Conservation (phyloP, 2,113 vertebrate species). For the Orycteropus afer region DNA sequence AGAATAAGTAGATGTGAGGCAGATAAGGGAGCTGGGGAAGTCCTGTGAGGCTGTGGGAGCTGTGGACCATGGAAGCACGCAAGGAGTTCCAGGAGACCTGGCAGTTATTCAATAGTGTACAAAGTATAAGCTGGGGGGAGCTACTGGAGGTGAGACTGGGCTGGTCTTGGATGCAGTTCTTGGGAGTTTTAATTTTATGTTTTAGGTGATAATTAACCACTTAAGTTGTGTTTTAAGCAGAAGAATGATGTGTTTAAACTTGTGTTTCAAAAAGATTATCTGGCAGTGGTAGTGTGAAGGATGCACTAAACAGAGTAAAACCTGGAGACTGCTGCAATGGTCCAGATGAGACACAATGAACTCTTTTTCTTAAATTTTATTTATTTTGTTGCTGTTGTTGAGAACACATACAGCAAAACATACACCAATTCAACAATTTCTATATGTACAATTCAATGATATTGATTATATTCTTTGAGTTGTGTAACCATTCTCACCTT, state of each 20-base stretch:
- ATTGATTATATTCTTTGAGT: no score
- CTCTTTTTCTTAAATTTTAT: not conserved
- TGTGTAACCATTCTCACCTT: no score
- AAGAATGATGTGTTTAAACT: not conserved
- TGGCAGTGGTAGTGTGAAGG: not conserved
- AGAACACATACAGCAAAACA: no score
- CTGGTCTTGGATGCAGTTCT: not conserved
- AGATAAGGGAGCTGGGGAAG: not conserved
- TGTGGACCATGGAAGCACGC: not conserved
- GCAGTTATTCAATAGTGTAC: not conserved
- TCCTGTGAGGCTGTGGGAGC: not conserved
- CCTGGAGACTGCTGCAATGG: not conserved
- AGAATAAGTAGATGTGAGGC: not conserved
- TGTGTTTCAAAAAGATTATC: not conserved
- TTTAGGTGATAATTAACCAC: not conserved
- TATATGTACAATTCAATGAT: no score
- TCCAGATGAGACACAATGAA: not conserved
- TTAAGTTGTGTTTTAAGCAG: not conserved
- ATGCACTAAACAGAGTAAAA: not conserved
- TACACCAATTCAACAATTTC: no score
- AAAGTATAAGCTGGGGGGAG: not conserved
- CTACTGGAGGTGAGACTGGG: not conserved
- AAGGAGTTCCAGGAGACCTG: not conserved
- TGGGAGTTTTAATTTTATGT: not conserved
- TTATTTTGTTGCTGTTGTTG: no score